These are phyloP conservation scores for Anolis carolinensis DNA, from an alignment of 2,113 vertebrate species.

Conservation along the genomic window DNA sequence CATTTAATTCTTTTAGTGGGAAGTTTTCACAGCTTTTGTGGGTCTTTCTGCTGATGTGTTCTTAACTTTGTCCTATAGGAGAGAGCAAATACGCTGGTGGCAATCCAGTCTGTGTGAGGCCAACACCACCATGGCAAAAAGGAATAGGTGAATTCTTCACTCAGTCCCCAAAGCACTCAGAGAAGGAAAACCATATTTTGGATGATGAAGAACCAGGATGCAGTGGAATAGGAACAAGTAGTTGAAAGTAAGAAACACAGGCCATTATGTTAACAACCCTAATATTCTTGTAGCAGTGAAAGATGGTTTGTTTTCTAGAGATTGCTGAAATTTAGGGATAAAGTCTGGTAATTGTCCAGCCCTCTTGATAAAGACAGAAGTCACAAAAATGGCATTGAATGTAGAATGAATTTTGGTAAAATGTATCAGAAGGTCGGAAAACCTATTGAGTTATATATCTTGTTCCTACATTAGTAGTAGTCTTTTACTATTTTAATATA, in stretches of 20 bases:
- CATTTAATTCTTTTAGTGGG: too few relatives aligned
- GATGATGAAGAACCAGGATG: constrained; percentile 77
- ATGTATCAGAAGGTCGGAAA: too few relatives aligned
- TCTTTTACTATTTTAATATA: too few relatives aligned
- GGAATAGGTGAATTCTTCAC: constrained; percentile 90
- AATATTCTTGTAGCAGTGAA: not conserved
- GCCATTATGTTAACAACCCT: not conserved
- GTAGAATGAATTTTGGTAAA: not conserved
- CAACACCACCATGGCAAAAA: constrained; percentile 90
- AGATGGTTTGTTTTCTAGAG: not conserved
- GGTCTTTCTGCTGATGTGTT: not conserved
- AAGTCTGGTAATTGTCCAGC: not conserved
- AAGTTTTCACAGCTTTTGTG: not conserved
- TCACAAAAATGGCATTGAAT: not conserved
- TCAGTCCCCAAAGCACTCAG: constrained; percentile 73
- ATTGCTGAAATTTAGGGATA: not conserved
- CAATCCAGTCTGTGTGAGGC: constrained; percentile 85
- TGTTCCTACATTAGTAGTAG: too few relatives aligned
- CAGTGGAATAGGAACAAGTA: constrained; percentile 78
- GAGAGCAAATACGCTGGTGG: constrained; percentile 82
- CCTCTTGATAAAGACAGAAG: not conserved
- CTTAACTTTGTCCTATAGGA: constrained; percentile 64
- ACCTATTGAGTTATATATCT: too few relatives aligned
- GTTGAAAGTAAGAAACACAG: constrained; percentile 76
- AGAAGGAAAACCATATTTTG: constrained; percentile 81